phyloP scores from a whole-genome alignment of 2,888 invertebrate species.

The Perizoma affinitatum region DNA sequence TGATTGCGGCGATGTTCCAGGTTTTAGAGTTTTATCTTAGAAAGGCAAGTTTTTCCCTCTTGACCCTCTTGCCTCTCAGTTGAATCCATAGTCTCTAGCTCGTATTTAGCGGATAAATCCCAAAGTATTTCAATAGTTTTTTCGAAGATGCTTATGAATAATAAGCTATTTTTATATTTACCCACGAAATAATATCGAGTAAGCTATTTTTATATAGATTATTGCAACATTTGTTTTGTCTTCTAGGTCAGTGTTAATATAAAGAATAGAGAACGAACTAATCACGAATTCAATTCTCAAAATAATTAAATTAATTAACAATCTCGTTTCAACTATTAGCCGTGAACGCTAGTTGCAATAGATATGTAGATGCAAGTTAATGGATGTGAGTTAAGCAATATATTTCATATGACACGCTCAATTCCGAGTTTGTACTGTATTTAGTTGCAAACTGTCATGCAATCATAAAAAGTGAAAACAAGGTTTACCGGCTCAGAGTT shows the following conservation, averaged over 20 bases:
- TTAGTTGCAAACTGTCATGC: constrained; percentile 67
- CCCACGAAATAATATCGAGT: constrained; percentile 2
- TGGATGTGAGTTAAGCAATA: constrained; percentile 31
- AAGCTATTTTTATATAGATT: not conserved
- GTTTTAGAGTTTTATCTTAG: too few species aligned
- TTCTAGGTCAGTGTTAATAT: constrained; percentile 24
- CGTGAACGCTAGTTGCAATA: constrained; percentile 33
- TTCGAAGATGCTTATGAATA: too few species aligned
- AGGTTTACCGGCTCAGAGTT: constrained; percentile 51
- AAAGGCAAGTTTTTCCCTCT: too few species aligned
- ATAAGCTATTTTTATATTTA: not conserved
- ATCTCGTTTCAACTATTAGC: constrained; percentile 13
- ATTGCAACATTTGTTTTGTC: constrained; percentile 9
- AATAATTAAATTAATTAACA: constrained; percentile 21
- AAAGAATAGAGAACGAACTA: constrained; percentile 20
- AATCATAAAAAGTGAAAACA: constrained; percentile 76
- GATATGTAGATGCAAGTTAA: constrained; percentile 20
- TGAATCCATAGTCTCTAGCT: too few species aligned
- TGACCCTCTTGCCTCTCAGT: too few species aligned
- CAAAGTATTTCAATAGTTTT: too few species aligned
- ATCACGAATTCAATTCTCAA: constrained; percentile 16
- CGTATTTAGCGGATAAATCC: too few species aligned
- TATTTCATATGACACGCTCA: constrained; percentile 53
- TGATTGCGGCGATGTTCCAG: too few species aligned
- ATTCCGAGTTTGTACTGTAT: constrained; percentile 52